Evolutionary conservation across 2,888 invertebrate genomes (phyloP).

Genomic region (Congeria kusceri): DNA sequence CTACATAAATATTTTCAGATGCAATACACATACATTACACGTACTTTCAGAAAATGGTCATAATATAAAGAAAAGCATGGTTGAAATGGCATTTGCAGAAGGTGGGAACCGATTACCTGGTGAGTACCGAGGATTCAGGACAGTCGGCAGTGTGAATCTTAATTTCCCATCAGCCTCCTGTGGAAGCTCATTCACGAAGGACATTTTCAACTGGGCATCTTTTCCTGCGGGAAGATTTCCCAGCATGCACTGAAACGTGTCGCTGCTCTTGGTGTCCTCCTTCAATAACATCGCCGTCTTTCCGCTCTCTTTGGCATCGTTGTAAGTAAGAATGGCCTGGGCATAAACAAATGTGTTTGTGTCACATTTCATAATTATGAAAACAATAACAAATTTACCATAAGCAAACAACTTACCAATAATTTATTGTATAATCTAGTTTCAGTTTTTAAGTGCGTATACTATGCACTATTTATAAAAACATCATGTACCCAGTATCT

Average conservation of each 20-base stretch:
- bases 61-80: no score
- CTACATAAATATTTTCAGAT: no score
- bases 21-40: no score
- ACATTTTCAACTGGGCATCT: constrained; percentile 63
- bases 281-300: constrained; percentile 69
- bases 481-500: no score
- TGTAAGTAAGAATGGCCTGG: constrained; percentile 71
- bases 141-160: constrained; percentile 69
- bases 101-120: constrained; percentile 44
- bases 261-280: constrained; percentile 67
- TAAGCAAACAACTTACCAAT: no score
- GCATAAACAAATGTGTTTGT: neutral
- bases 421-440: no score
- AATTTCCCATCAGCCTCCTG: constrained; percentile 65
- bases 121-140: constrained; percentile 68
- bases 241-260: constrained; percentile 71
- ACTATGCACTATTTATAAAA: no score
- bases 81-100: no score
- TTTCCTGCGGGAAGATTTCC: constrained; percentile 72
- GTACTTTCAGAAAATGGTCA: no score
- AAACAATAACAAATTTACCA: no score
- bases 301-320: constrained; percentile 68
- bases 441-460: no score
- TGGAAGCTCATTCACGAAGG: constrained; percentile 70
- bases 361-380: no score